Evolutionary conservation across 2,888 invertebrate species (phyloP).

Genomic region (Drosophila robusta): DNA sequence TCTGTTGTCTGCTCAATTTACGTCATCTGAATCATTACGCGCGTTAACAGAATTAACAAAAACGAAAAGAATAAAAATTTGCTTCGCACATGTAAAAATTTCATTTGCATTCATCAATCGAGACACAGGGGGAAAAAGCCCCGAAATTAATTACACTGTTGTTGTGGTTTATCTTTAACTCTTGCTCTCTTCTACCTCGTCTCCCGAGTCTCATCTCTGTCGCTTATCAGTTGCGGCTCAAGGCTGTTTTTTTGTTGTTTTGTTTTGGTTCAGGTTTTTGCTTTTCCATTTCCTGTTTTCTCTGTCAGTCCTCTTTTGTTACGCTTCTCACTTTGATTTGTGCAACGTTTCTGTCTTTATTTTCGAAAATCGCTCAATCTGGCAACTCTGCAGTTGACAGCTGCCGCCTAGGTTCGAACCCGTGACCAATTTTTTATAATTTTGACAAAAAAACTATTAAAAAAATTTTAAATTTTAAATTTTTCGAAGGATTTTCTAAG

Average conservation of each 20-base stretch:
- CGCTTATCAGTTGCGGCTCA: constrained; percentile 18
- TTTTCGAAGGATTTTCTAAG: constrained; percentile 2
- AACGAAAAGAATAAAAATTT: constrained; percentile 17
- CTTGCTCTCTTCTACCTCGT: not conserved
- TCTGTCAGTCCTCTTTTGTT: not conserved
- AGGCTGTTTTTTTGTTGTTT: constrained; percentile 12
- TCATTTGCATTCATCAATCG: constrained; percentile 72
- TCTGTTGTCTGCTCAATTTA: constrained; percentile 16
- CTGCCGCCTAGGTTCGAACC: constrained; percentile 16
- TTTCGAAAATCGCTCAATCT: constrained; percentile 20
- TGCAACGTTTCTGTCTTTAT: constrained; percentile 28
- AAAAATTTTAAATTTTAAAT: constrained; percentile 16
- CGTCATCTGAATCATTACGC: constrained; percentile 57
- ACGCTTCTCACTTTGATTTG: constrained; percentile 54
- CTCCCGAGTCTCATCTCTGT: not conserved
- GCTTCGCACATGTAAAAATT: constrained; percentile 50
- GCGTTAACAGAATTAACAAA: constrained; percentile 54
- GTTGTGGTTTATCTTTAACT: constrained; percentile 15
- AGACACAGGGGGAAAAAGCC: constrained; percentile 14
- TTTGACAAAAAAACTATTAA: constrained; percentile 24
- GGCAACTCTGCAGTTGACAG: constrained; percentile 24
- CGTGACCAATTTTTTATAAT: constrained; percentile 36
- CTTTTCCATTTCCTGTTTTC: not conserved
- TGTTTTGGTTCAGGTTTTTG: not conserved
- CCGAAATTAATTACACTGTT: constrained; percentile 71